Conservation (phyloP, 2,888 invertebrate genomes). For the Dynastes maya region DNA sequence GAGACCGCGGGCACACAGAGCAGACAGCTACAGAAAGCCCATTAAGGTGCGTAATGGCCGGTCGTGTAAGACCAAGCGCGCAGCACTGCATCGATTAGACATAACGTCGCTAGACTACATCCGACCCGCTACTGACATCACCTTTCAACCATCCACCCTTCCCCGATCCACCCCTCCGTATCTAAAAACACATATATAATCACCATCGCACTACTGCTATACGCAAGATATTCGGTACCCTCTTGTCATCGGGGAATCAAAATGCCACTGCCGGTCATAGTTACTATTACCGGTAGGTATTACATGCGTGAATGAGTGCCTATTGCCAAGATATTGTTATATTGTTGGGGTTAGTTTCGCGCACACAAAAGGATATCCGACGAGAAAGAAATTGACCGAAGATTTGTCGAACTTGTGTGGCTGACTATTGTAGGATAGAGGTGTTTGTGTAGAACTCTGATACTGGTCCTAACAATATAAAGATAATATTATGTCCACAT, state of each 20-base stretch:
- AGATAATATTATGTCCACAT: too few relatives aligned
- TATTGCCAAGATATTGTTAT: constrained; percentile 15
- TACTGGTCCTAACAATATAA: too few relatives aligned
- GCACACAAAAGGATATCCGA: constrained; percentile 6
- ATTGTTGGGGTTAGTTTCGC: constrained; percentile 2
- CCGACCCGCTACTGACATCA: constrained; percentile 70
- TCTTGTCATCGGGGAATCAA: constrained; percentile 46
- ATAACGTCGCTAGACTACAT: constrained; percentile 72
- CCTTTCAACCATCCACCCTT: constrained; percentile 58
- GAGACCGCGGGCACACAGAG: constrained; percentile 57
- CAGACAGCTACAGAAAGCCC: constrained; percentile 71
- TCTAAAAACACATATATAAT: constrained; percentile 44
- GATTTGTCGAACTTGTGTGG: constrained; percentile 1
- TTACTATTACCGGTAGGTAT: constrained; percentile 47
- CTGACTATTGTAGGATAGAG: background rate
- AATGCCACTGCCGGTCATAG: constrained; percentile 43
- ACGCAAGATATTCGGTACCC: constrained; percentile 13
- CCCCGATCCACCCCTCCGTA: constrained; percentile 43
- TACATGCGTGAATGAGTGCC: constrained; percentile 40
- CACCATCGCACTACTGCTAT: constrained; percentile 20
- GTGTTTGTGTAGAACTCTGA: background rate
- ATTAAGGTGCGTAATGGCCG: constrained; percentile 86
- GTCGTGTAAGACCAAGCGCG: constrained; percentile 79
- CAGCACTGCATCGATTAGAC: constrained; percentile 81
- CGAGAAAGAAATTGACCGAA: constrained; percentile 22